Conservation (phyloP, 1,140 invertebrate genomes). For the Penaeus indicus region DNA sequence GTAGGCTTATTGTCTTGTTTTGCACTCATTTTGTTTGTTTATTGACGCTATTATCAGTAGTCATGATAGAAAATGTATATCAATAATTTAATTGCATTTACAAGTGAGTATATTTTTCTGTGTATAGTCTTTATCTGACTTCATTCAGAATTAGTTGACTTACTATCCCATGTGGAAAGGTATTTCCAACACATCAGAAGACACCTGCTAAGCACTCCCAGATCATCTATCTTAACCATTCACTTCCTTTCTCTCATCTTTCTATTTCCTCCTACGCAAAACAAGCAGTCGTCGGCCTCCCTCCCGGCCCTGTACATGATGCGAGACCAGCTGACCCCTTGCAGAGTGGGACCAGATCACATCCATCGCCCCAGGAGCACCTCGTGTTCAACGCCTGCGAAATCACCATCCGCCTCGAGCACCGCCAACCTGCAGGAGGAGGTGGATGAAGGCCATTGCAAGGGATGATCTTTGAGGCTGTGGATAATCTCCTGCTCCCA, state of each 20-base stretch:
- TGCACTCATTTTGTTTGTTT: too few species aligned
- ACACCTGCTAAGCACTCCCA: not conserved
- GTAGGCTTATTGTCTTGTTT: not conserved
- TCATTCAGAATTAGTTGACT: too few species aligned
- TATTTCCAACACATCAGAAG: not conserved
- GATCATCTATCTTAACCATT: not conserved
- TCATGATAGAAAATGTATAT: too few species aligned
- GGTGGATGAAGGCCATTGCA: not conserved
- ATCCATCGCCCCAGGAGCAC: slow-evolving; percentile 76
- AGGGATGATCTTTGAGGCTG: not conserved
- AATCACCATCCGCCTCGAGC: slow-evolving; percentile 57
- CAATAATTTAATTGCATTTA: too few species aligned
- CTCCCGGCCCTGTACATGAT: slow-evolving; percentile 71
- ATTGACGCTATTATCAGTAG: too few species aligned
- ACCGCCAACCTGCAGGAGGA: slow-evolving; percentile 32
- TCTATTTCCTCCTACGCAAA: slow-evolving; percentile 69
- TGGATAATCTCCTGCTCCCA: slow-evolving; percentile 21
- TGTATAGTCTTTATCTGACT: too few species aligned
- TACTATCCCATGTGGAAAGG: not conserved
- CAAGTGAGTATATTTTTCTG: too few species aligned
- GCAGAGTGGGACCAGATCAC: slow-evolving; percentile 59
- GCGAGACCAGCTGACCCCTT: slow-evolving; percentile 68
- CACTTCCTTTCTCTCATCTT: not conserved
- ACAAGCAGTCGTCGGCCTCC: slow-evolving; percentile 67
- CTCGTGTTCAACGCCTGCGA: slow-evolving; percentile 77